Evolutionary conservation across 2,113 vertebrate genomes (phyloP).

Genomic region (Castor canadensis): DNA sequence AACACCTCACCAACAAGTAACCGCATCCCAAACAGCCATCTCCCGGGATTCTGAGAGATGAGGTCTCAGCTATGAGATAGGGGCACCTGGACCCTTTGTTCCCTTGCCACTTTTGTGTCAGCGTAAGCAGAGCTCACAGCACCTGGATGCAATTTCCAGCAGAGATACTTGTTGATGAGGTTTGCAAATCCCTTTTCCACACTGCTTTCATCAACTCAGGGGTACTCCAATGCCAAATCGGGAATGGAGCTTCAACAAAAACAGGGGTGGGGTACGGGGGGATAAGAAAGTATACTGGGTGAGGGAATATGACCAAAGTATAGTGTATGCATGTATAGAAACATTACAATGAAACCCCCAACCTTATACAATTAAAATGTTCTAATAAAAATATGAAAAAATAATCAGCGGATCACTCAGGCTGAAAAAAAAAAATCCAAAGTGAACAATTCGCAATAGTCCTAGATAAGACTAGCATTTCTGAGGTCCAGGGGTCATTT

Average conservation of each 20-base stretch:
- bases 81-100: neutral
- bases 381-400: too few species aligned
- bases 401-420: too few species aligned
- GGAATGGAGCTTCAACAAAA: neutral
- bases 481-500: neutral
- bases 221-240: neutral
- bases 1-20: conserved; percentile 1
- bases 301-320: too few species aligned
- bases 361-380: too few species aligned
- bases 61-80: neutral
- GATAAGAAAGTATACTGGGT: too few species aligned
- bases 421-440: too few species aligned
- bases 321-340: too few species aligned
- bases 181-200: neutral
- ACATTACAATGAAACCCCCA: too few species aligned
- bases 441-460: neutral
- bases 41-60: neutral
- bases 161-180: neutral
- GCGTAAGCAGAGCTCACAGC: neutral
- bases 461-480: neutral
- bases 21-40: neutral
- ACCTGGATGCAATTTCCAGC: neutral
- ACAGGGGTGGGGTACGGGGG: too few species aligned
- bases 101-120: neutral
- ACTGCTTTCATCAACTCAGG: neutral